These are phyloP conservation scores for Girardia tigrina DNA, from an alignment of 2,888 invertebrate genomes.

Conservation along the genomic window DNA sequence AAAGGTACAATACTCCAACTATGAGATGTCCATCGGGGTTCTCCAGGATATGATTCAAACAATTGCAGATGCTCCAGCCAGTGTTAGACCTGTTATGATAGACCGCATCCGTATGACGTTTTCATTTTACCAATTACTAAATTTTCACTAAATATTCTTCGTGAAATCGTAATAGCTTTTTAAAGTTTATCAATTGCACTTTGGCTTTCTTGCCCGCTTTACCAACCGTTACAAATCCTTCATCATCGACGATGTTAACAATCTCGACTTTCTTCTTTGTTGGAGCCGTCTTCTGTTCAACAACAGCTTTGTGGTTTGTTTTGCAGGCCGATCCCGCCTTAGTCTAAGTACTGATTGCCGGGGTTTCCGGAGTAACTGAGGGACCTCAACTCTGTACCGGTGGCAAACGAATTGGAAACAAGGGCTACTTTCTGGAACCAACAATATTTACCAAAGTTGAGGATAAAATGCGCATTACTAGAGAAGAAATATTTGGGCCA, in stretches of 20 bases:
- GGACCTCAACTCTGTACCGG: slow-evolving; percentile 73
- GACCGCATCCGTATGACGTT: not conserved
- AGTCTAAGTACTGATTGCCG: too few species aligned
- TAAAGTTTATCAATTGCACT: too few species aligned
- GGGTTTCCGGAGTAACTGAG: slow-evolving; percentile 70
- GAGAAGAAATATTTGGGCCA: slow-evolving; percentile 54
- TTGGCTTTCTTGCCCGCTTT: too few species aligned
- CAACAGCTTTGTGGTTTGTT: too few species aligned
- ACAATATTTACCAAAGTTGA: slow-evolving; percentile 53
- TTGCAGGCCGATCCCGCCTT: too few species aligned
- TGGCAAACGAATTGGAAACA: slow-evolving; percentile 58
- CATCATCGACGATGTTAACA: too few species aligned
- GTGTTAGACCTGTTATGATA: not conserved
- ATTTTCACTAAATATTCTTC: too few species aligned
- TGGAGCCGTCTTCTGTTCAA: too few species aligned
- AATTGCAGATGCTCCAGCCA: not conserved
- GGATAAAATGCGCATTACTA: slow-evolving; percentile 71
- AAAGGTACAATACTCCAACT: slow-evolving; percentile 1
- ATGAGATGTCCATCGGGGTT: not conserved
- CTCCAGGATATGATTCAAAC: not conserved
- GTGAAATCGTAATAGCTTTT: too few species aligned
- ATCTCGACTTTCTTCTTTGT: too few species aligned
- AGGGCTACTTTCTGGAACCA: slow-evolving; percentile 64
- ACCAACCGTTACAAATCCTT: too few species aligned
- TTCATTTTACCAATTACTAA: too few species aligned